Conservation (phyloP, 1,140 invertebrate genomes). For the Phymastichus coffea region DNA sequence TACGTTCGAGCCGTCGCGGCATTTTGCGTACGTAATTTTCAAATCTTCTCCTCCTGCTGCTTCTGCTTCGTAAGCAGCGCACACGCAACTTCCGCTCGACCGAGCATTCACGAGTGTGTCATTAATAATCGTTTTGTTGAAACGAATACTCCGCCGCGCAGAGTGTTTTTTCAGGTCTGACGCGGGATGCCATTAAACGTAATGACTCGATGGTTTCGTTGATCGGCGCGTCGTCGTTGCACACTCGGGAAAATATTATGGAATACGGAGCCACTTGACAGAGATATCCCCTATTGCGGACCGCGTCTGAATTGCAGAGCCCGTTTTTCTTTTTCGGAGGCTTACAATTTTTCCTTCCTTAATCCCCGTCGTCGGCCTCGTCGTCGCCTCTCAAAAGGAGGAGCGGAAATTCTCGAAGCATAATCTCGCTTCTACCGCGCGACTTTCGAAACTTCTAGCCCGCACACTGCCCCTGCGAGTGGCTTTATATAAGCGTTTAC, state of each 20-base stretch:
- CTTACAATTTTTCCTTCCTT: slow-evolving; percentile 1
- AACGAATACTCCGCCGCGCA: background rate
- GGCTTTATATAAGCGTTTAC: slow-evolving; percentile 1
- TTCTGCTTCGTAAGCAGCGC: no score
- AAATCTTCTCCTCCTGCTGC: no score
- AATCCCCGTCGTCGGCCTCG: slow-evolving; percentile 9
- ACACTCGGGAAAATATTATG: background rate
- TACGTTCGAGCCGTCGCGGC: no score
- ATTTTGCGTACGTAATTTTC: no score
- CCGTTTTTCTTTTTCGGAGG: background rate
- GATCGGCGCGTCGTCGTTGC: no score
- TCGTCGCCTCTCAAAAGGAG: no score
- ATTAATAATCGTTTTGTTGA: background rate
- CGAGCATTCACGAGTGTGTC: no score
- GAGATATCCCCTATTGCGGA: no score
- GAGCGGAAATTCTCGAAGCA: slow-evolving; percentile 8
- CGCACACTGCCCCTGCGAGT: no score
- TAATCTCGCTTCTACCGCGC: background rate
- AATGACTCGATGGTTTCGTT: slow-evolving; percentile 4
- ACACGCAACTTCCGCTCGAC: no score
- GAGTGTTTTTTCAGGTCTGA: no score
- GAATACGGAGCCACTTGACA: background rate
- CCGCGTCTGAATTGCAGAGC: background rate
- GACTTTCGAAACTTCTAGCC: background rate
- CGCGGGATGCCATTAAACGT: background rate